A percentile compares a stretch with the other conserved stretches of the same genome.
phyloP scores from a whole-genome alignment of 2,888 invertebrate species.

The Acleris holmiana region DNA sequence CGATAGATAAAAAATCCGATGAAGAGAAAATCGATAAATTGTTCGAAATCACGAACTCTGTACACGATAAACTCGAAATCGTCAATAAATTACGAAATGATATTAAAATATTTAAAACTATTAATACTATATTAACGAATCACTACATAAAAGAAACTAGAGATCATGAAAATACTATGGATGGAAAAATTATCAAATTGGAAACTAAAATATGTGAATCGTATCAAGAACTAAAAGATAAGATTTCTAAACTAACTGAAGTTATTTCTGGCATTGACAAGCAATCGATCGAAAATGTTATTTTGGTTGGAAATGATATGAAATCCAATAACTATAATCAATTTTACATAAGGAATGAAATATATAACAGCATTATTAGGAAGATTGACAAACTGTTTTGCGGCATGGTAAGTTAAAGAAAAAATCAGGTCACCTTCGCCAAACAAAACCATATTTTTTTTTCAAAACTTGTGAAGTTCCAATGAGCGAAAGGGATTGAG shows the following conservation, averaged over 20 bases:
- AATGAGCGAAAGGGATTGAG: too few species aligned
- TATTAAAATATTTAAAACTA: slow-evolving; percentile 76
- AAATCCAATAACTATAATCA: slow-evolving; percentile 65
- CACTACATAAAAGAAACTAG: slow-evolving; percentile 74
- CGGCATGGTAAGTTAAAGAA: slow-evolving; percentile 70
- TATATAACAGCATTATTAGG: slow-evolving; percentile 72
- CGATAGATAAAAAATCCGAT: slow-evolving; percentile 59
- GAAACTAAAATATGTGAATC: slow-evolving; percentile 67
- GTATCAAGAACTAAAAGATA: slow-evolving; percentile 65
- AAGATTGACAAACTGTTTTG: slow-evolving; percentile 76
- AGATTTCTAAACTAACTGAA: slow-evolving; percentile 60
- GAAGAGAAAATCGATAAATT: slow-evolving; percentile 60
- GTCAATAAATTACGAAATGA: slow-evolving; percentile 75
- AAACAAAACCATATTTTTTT: too few species aligned
- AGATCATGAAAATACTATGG: slow-evolving; percentile 68
- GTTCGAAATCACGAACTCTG: slow-evolving; percentile 64
- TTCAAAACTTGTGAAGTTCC: too few species aligned
- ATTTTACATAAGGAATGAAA: slow-evolving; percentile 65
- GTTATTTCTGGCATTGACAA: slow-evolving; percentile 16
- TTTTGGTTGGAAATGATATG: slow-evolving; percentile 66
- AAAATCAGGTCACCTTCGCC: not conserved
- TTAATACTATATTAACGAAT: slow-evolving; percentile 76
- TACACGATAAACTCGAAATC: slow-evolving; percentile 76
- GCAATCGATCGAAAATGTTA: slow-evolving; percentile 63
- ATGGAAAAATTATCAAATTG: slow-evolving; percentile 66